phyloP scores from a whole-genome alignment of 2,113 vertebrate genomes.

The Henicopernis longicauda region DNA sequence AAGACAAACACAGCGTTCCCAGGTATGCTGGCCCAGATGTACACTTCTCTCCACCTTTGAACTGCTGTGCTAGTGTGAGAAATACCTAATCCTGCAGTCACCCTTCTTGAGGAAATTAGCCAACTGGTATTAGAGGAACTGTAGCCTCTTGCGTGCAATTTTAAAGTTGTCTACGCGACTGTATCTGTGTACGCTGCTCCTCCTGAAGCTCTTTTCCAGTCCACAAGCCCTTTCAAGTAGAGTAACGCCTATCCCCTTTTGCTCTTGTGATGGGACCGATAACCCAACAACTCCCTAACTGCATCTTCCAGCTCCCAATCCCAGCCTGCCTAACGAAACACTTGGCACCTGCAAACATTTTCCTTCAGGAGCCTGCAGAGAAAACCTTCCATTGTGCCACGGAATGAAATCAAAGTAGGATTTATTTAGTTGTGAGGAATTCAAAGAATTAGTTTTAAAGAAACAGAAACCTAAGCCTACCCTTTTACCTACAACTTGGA shows the following conservation, averaged over 20 bases:
- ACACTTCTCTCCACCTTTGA: not conserved
- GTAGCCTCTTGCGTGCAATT: not conserved
- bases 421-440: not conserved
- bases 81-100: not conserved
- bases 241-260: not conserved
- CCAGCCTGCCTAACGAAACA: not conserved
- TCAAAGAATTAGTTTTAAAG: constrained; percentile 11
- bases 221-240: not conserved
- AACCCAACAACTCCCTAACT: not conserved
- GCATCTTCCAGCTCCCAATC: not conserved
- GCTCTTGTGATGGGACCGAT: not conserved
- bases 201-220: not conserved
- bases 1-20: not conserved
- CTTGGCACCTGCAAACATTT: constrained; percentile 6
- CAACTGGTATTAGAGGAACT: not conserved
- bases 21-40: not conserved
- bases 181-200: not conserved
- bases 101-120: not conserved
- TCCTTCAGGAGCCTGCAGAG: not conserved
- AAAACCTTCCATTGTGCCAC: not conserved
- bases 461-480: not conserved
- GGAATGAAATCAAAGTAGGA: constrained; percentile 10
- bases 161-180: not conserved
- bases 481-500: not conserved
- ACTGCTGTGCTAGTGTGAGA: not conserved